Evolutionary conservation across 2,888 invertebrate genomes (phyloP).

Genomic region (Nezara viridula): DNA sequence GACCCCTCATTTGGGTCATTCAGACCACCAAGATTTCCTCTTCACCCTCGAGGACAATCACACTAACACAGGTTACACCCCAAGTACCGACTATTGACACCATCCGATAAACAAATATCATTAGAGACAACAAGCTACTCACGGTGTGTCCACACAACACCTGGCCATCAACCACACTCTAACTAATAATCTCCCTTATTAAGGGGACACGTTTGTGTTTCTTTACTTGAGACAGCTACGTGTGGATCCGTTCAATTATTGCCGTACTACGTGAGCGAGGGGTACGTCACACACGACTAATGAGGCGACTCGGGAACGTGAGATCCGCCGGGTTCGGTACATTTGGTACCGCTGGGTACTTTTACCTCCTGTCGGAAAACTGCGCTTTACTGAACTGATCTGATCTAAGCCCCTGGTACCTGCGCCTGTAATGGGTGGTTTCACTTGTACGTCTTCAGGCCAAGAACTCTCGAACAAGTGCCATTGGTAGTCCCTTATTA

Average conservation of each 20-base stretch:
- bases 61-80: not conserved
- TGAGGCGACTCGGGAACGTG: slow-evolving; percentile 27
- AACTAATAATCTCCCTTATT: slow-evolving; percentile 42
- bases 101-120: slow-evolving; percentile 35
- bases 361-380: slow-evolving; percentile 37
- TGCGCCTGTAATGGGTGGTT: not conserved
- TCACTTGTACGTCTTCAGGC: not conserved
- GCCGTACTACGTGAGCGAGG: slow-evolving; percentile 25
- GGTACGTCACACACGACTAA: slow-evolving; percentile 45
- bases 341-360: slow-evolving; percentile 41
- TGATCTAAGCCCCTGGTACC: not conserved
- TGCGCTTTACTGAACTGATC: slow-evolving; percentile 20
- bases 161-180: slow-evolving; percentile 42
- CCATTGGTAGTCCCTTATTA: not conserved
- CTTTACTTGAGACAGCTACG: slow-evolving; percentile 49
- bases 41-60: not conserved
- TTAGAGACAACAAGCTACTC: slow-evolving; percentile 31
- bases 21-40: not conserved
- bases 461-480: not conserved
- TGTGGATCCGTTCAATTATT: slow-evolving; percentile 44
- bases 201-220: slow-evolving; percentile 48
- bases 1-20: too few relatives aligned
- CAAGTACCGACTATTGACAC: slow-evolving; percentile 30
- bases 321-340: slow-evolving; percentile 35
- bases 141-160: slow-evolving; percentile 48